Evolutionary conservation across 1,140 invertebrate genomes (phyloP), one percentile per base, ranked within the genome.

Genomic region (Palaemon carinicauda): DNA sequence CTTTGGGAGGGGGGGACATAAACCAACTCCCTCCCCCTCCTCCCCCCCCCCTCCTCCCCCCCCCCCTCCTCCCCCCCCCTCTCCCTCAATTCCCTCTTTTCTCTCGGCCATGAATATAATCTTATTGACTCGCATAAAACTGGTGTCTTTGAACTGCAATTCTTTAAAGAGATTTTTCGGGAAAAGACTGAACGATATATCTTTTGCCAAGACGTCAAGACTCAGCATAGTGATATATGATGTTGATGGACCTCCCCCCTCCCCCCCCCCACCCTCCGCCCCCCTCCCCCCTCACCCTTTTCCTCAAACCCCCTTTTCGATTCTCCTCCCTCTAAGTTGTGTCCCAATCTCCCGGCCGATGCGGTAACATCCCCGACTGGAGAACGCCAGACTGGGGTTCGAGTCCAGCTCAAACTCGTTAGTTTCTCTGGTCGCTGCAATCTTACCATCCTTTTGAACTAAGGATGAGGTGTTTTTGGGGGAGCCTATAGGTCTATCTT

Each of bases 131-230:
- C 56, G 71, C 81, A 83, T 83, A 74, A 83, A 83, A 83, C 75
- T 83, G 41, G 75, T 53, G 31, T 54, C 77, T 73, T 84, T 84
- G 77, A 84, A 84, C 82, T 77, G 73, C 56, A 84, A 84, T 71
- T 84, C 82, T 84, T 84, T 77, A 84, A 77, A 73, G 77, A 73
- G 77, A 77, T 84, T 84, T 77, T n/a, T n/a, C n/a, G n/a, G 73
- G 41, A 41, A 80, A 56, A 84, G 82, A 84, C 82, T 73, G 53
- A 74, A 53, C 82, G 53, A 78, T 84, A 84, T 41, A 84, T 84
- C 82, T 84, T 84, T 74, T 54, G 56, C 53, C 81, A 41, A 73
- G 81, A 83, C 69, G 81, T 29, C 17, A n/a, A 21, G 81, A 83
- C 69, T 83, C 81, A 83, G 81, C 81, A 83, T 75, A 33, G 51